Base-by-base conservation (phyloP, 2,113 vertebrate species). In the Cinclus mexicanus region DNA sequence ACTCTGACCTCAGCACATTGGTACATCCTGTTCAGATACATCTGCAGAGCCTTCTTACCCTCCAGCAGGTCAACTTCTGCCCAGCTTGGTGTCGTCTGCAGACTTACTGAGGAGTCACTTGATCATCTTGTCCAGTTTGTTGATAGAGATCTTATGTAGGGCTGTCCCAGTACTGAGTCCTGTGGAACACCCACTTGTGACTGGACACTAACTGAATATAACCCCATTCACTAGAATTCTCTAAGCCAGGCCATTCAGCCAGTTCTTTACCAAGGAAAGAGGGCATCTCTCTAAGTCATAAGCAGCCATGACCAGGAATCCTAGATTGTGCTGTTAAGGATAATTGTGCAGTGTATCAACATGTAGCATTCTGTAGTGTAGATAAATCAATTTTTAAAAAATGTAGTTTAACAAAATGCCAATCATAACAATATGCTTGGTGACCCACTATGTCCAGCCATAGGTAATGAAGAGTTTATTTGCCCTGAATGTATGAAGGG, bases 131-230 rank as follows among this genome's bases (percentile, higher is more conserved):
- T 25, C 26, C 26, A 37, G 33, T 49, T 55, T 12, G 3, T 39
- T 56, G 19, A 8, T 56, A 18, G 35, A 49, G 23, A 12, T 31
- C 7, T 14, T 64, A 12, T 35, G 20, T 6, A 17, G 9, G 14
- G 14, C 31, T 50, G 9, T n/a, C 16, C 19, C 11, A 25, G 0
- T 13, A 39, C 17, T 16, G 33, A 33, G 19, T 25, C 31, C 15
- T 78, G 31, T 33, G 74, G 18, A 60, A 9, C 13, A 7, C 12
- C 12, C 4, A 6, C 16, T 44, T 50, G 19, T 26, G 10, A 39
- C 35, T 0, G 0, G 7, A 16, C 7, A 5, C 20, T 28, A 25
- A 7, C 19, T 55, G 41, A 19, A 16, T 72, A 12, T 46, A 33
- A 33, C 7, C 64, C 35, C 13, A 7, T 39, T 69, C 23, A 3